phyloP scores from a whole-genome alignment of 2,113 vertebrate genomes.

The Nycticorax nycticorax region DNA sequence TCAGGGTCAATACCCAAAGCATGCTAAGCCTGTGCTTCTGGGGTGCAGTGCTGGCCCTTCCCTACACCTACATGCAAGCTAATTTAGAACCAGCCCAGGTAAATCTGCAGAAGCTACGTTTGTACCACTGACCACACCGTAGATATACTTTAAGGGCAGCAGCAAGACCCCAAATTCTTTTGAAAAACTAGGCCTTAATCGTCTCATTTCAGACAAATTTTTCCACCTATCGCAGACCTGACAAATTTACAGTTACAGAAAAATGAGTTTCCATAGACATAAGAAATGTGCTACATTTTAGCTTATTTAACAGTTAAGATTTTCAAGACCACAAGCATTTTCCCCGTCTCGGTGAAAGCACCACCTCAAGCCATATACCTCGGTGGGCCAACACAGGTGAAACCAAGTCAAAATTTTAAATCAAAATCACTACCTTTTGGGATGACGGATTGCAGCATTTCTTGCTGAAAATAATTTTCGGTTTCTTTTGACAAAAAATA shows the following conservation, averaged over 20 bases:
- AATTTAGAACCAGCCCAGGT: not conserved
- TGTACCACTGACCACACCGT: not conserved
- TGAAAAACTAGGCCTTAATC: not conserved
- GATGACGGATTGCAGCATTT: fast-evolving
- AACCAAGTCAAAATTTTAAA: not conserved
- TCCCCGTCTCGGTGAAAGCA: not conserved
- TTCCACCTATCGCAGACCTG: not conserved
- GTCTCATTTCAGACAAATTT: not conserved
- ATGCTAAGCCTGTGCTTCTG: not conserved
- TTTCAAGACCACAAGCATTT: not conserved
- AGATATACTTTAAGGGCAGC: not conserved
- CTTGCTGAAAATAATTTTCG: not conserved
- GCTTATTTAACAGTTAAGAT: not conserved
- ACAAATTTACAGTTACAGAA: not conserved
- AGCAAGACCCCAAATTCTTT: fast-evolving
- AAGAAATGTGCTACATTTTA: not conserved
- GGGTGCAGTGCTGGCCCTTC: not conserved
- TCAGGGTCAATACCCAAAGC: fast-evolving
- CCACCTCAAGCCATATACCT: not conserved
- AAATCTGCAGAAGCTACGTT: not conserved
- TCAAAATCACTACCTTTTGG: not conserved
- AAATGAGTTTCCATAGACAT: not conserved
- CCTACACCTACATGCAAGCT: fast-evolving
- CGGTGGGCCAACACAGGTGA: not conserved
- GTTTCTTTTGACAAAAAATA: not conserved